Percentiles rank a stretch among this genome's conserved stretches.
Conservation (phyloP, 2,797 vertebrate species). For the Brachymystax lenok region DNA sequence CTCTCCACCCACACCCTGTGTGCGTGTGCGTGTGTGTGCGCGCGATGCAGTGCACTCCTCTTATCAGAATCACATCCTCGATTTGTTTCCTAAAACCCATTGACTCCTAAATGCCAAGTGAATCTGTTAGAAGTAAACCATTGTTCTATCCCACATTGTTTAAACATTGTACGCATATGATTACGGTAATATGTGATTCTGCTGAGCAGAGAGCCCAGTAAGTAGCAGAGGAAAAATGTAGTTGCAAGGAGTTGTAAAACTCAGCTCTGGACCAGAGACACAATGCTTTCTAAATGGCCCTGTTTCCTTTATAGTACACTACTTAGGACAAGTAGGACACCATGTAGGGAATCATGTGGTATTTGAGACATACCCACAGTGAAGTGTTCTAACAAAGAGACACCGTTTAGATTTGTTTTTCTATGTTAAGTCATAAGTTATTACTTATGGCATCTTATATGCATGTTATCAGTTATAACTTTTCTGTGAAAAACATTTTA, state of each 20-base stretch:
- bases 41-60: not conserved
- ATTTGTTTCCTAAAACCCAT: not conserved
- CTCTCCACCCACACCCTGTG: conserved; percentile 65
- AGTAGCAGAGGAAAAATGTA: not conserved
- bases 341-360: not conserved
- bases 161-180: not conserved
- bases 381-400: not conserved
- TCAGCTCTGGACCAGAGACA: not conserved
- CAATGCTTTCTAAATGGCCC: not conserved
- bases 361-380: not conserved
- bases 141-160: not conserved
- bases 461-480: not conserved
- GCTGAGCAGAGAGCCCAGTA: conserved; percentile 3
- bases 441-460: not conserved
- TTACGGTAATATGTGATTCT: not conserved
- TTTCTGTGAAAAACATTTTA: not conserved
- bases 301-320: not conserved
- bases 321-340: not conserved
- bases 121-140: not conserved
- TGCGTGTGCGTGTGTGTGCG: conserved; percentile 38
- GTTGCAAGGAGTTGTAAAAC: too few species aligned
- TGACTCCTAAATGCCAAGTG: not conserved
- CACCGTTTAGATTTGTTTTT: not conserved
- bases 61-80: not conserved
- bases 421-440: not conserved